Percentiles rank a stretch among this genome's conserved stretches.
Conservation (phyloP, 2,888 invertebrate genomes). For the Mantis religiosa region DNA sequence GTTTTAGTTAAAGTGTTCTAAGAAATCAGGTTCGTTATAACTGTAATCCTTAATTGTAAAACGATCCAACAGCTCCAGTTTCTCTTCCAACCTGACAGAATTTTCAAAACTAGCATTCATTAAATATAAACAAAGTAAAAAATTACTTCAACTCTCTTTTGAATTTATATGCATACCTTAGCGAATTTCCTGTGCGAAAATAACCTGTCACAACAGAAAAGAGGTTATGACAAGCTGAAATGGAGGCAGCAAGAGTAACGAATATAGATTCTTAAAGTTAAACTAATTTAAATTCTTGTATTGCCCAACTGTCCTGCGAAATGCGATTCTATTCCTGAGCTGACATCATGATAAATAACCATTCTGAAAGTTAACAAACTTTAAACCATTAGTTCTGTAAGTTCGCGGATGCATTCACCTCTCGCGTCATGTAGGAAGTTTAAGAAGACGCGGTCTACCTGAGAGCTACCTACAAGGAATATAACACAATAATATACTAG, state of each 20-base stretch:
- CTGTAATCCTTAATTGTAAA: no score
- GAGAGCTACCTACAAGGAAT: no score
- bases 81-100: no score
- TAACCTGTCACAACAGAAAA: background rate
- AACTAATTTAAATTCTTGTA: background rate
- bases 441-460: no score
- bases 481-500: no score
- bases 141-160: background rate
- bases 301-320: background rate
- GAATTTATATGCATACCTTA: background rate
- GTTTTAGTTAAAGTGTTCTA: no score
- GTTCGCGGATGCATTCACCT: background rate
- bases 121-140: background rate
- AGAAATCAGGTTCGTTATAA: no score
- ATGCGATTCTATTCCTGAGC: background rate
- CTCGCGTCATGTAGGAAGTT: no score
- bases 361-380: background rate
- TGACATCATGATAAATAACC: background rate
- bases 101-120: no score
- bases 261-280: background rate
- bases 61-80: no score
- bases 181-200: background rate
- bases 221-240: background rate
- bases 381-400: background rate
- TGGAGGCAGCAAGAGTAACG: background rate